phyloP scores from a whole-genome alignment of 2,888 invertebrate species.

The Hetaerina titia region DNA sequence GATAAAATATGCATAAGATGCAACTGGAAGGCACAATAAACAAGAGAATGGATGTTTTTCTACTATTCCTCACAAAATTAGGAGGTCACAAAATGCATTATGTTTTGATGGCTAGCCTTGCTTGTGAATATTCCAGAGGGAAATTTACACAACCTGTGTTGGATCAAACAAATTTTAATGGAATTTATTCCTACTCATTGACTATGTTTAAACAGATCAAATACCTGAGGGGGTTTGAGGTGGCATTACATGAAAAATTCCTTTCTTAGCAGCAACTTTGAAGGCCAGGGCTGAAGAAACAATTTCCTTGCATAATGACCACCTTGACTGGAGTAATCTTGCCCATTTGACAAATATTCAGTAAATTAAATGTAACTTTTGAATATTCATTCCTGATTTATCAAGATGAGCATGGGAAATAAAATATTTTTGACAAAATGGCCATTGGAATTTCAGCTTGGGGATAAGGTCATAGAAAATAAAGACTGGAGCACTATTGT shows the following conservation, averaged over 20 bases:
- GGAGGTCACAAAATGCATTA: slow-evolving; percentile 4
- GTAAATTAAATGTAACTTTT: neutral
- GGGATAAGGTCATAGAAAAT: neutral
- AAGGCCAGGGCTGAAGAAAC: neutral
- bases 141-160: neutral
- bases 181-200: neutral
- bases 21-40: slow-evolving; percentile 25
- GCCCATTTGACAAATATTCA: neutral
- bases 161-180: neutral
- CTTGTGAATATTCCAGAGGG: neutral
- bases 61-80: neutral
- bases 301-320: slow-evolving; percentile 19
- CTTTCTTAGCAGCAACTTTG: neutral
- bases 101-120: neutral
- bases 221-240: slow-evolving; percentile 31
- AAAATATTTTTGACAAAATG: neutral
- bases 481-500: slow-evolving; percentile 21
- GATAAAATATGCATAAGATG: slow-evolving; percentile 49
- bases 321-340: slow-evolving; percentile 48
- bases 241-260: neutral
- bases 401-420: slow-evolving; percentile 9
- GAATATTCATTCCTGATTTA: neutral
- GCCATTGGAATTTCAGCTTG: neutral
- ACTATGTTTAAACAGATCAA: slow-evolving; percentile 2
- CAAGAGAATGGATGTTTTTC: neutral